These are phyloP conservation scores for Pyrocoelia pectoralis DNA, from an alignment of 2,888 invertebrate genomes.

Conservation along the genomic window DNA sequence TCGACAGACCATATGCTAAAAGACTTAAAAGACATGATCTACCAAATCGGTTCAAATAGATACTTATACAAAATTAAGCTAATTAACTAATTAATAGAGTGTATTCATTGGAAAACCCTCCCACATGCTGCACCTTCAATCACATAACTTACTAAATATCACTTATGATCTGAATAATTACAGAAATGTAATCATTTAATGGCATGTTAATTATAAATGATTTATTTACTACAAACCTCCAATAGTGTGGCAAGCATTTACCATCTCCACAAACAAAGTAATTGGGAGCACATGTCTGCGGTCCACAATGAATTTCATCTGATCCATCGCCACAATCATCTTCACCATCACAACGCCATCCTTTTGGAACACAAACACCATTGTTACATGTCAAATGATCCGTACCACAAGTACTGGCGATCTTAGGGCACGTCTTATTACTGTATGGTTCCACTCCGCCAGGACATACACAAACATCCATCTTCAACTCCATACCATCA, in stretches of 20 bases:
- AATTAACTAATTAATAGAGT: too few relatives aligned
- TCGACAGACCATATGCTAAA: too few relatives aligned
- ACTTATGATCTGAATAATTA: too few relatives aligned
- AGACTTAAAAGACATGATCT: too few relatives aligned
- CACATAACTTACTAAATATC: too few relatives aligned
- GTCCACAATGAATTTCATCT: constrained; percentile 64
- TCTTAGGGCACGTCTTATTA: constrained; percentile 76
- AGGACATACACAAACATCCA: constrained; percentile 78
- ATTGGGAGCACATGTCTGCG: constrained; percentile 62
- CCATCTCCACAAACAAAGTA: constrained; percentile 68
- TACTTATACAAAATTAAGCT: too few relatives aligned
- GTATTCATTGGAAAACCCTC: too few relatives aligned
- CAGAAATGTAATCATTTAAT: too few relatives aligned
- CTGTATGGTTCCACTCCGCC: constrained; percentile 68
- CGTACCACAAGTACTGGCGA: constrained; percentile 65
- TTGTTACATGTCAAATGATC: constrained; percentile 69
- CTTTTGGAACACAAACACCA: constrained; percentile 66
- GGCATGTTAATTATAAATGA: too few relatives aligned
- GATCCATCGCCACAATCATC: constrained; percentile 73
- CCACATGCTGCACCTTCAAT: too few relatives aligned
- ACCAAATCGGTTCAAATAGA: too few relatives aligned
- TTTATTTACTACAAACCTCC: constrained; percentile 59
- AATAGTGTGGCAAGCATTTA: constrained; percentile 70
- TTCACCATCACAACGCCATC: constrained; percentile 72
- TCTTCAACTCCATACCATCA: constrained; percentile 65